These are phyloP conservation scores for Nomada ruficornis DNA, from an alignment of 2,888 invertebrate species.

Conservation along the genomic window DNA sequence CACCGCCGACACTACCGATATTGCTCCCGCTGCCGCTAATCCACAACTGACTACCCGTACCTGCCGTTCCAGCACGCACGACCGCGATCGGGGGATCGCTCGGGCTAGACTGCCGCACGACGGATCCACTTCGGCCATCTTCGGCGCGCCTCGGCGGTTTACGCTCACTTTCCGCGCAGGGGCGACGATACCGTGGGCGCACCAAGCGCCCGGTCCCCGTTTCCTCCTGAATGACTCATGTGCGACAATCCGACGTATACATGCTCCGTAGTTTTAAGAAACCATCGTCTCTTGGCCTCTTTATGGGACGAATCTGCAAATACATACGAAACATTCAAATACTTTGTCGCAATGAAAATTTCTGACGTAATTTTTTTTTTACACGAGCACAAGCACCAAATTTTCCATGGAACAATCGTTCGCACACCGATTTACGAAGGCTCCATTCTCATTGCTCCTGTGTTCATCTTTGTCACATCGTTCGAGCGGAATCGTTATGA, in stretches of 20 bases:
- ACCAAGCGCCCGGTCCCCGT: constrained; percentile 45
- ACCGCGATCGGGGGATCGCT: constrained; percentile 71
- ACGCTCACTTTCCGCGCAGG: constrained; percentile 71
- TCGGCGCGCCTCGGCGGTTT: constrained; percentile 67
- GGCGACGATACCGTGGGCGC: constrained; percentile 53
- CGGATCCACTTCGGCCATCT: constrained; percentile 52
- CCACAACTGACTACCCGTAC: constrained; percentile 55
- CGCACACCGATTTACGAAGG: neutral
- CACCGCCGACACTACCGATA: constrained; percentile 27
- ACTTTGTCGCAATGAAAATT: neutral
- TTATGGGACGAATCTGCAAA: constrained; percentile 33
- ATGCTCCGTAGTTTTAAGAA: constrained; percentile 24
- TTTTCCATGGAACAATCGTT: neutral
- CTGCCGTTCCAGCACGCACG: constrained; percentile 65
- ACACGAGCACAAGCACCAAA: neutral
- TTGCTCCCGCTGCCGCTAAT: constrained; percentile 42
- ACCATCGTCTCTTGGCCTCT: constrained; percentile 19
- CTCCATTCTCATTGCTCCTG: neutral
- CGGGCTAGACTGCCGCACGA: constrained; percentile 69
- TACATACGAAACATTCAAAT: constrained; percentile 26
- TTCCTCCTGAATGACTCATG: constrained; percentile 52
- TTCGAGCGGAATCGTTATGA: constrained; percentile 29
- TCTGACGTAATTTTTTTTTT: neutral
- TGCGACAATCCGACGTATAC: constrained; percentile 42
- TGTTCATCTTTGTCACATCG: neutral